Conservation (phyloP, 2,888 invertebrate species). For the Hydroisotoma schaefferi region DNA sequence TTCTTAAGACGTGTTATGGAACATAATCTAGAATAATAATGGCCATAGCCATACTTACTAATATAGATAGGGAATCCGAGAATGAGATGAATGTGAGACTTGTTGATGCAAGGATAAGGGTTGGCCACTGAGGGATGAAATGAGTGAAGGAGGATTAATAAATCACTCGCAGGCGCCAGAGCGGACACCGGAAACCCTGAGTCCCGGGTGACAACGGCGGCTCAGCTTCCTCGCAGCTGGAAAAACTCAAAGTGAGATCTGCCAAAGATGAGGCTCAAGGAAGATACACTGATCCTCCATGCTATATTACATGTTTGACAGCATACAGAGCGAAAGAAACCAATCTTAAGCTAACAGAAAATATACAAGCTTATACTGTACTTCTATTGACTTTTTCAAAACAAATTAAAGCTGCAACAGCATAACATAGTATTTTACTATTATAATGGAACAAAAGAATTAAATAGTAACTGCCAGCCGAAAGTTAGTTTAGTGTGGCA, state of each 20-base stretch:
- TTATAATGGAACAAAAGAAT: too few relatives aligned
- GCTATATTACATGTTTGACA: not conserved
- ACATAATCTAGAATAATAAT: too few relatives aligned
- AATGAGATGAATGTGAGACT: slow-evolving; percentile 26
- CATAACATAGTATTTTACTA: too few relatives aligned
- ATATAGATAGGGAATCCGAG: not conserved
- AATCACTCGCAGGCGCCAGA: slow-evolving; percentile 49
- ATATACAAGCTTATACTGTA: too few relatives aligned
- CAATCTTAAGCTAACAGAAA: too few relatives aligned
- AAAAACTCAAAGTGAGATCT: slow-evolving; percentile 41
- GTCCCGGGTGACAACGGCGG: slow-evolving; percentile 48
- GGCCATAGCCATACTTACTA: too few relatives aligned
- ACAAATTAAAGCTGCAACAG: too few relatives aligned
- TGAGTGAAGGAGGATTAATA: slow-evolving; percentile 47
- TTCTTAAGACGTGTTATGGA: slow-evolving; percentile 2
- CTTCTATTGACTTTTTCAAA: too few relatives aligned
- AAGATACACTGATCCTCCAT: not conserved
- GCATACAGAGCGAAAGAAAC: too few relatives aligned
- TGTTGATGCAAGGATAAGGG: slow-evolving; percentile 44
- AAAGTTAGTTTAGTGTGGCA: too few relatives aligned
- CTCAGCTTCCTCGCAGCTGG: slow-evolving; percentile 49
- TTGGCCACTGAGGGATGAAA: slow-evolving; percentile 42
- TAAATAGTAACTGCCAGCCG: too few relatives aligned
- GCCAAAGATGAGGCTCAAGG: slow-evolving; percentile 8
- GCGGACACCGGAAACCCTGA: slow-evolving; percentile 48